Conservation (phyloP, 2,113 vertebrate species). For the Echinops telfairi region DNA sequence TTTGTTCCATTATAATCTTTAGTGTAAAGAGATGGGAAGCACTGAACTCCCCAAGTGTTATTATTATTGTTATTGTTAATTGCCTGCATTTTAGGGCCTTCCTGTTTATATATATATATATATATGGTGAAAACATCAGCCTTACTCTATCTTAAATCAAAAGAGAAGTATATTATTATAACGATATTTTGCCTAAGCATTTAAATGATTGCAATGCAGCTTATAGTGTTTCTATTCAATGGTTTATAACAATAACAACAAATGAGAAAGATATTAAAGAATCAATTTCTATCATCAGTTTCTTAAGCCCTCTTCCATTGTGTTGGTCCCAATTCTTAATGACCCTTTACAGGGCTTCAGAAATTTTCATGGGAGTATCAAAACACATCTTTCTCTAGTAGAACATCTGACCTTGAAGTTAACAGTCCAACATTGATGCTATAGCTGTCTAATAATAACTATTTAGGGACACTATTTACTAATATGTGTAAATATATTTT, state of each 20-base stretch:
- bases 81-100: not conserved
- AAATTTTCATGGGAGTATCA: too few species aligned
- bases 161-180: not conserved
- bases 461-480: not conserved
- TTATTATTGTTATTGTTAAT: not conserved
- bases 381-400: too few species aligned
- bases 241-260: not conserved
- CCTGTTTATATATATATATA: not conserved
- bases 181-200: not conserved
- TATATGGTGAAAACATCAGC: not conserved
- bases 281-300: not conserved
- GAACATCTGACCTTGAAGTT: too few species aligned
- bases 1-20: conserved; percentile 53
- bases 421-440: too few species aligned
- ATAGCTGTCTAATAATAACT: not conserved
- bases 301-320: too few species aligned
- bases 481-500: not conserved
- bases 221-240: not conserved
- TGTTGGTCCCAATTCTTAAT: too few species aligned
- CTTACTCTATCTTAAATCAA: not conserved
- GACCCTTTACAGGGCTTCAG: too few species aligned
- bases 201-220: not conserved
- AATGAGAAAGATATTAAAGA: not conserved
- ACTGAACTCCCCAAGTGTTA: not conserved
- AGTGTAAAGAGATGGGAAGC: not conserved